Evolutionary conservation across 2,113 vertebrate species (phyloP).

Genomic region (Salvelinus sp.): DNA sequence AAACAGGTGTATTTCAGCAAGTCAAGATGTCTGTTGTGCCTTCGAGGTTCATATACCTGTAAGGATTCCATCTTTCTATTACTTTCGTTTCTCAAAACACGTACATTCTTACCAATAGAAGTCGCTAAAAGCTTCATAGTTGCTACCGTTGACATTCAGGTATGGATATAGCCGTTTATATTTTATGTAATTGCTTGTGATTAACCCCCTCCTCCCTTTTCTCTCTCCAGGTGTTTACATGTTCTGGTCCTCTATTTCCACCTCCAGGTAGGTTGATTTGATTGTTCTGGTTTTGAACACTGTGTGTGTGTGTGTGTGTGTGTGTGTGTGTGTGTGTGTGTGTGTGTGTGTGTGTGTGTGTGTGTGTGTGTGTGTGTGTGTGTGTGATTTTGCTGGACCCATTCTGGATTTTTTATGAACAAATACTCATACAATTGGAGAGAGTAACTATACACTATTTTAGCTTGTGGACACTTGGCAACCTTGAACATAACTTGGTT

Average conservation of each 20-base stretch:
- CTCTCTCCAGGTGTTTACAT: constrained; percentile 77
- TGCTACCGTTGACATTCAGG: constrained; percentile 42
- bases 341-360: neutral
- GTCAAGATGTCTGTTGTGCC: constrained; percentile 78
- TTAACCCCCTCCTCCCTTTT: constrained; percentile 64
- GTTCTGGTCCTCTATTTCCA: constrained; percentile 81
- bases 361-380: neutral
- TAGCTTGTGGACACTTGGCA: too few species aligned
- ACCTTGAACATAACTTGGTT: too few species aligned
- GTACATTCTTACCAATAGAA: constrained; percentile 81
- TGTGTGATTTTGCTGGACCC: too few species aligned
- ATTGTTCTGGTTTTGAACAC: neutral
- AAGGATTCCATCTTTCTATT: constrained; percentile 63
- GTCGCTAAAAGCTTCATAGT: constrained; percentile 71
- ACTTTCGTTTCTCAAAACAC: constrained; percentile 34
- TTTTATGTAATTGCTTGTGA: constrained; percentile 68
- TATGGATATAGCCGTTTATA: constrained; percentile 47
- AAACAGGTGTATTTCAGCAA: constrained; percentile 78
- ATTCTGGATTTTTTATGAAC: too few species aligned
- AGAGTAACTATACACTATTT: too few species aligned
- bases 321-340: neutral
- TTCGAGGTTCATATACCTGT: constrained; percentile 82
- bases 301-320: neutral
- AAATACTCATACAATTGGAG: too few species aligned
- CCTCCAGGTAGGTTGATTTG: constrained; percentile 72